Evolutionary conservation across 92 coral and sea anemone genomes (phyloP), one percentile per base, ranked within the genome.

Genomic region (Nematostella vectensis): DNA sequence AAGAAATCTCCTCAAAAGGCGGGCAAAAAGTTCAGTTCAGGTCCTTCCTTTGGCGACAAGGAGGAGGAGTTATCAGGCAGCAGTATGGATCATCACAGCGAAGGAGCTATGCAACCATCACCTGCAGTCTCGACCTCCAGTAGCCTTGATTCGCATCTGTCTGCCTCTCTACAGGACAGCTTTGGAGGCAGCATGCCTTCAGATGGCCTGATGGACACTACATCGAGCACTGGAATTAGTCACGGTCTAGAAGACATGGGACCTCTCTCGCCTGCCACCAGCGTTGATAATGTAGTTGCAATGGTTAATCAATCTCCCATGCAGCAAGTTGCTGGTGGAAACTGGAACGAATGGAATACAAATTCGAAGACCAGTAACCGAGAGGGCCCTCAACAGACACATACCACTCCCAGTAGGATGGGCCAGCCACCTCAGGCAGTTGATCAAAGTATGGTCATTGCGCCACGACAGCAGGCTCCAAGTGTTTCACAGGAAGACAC

Each of bases 1-100:
- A 84, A 74, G 18, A 85, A 85, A 58, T 58, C 82, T 11, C 69
- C 66, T 27, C 69, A 55, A 8, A 85, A 80, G 68, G 39, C 50
- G 12, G 3, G 65, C 0, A 57, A 55, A 38, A 63, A 63, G 58
- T 61, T 40, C 15, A 43, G 43, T 2, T 28, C 29, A 8, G 24
- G 54, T 48, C 59, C 39, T 26, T 12, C 59, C 8, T 24, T 58
- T 22, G 55, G 59, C 8, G 64, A 36, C 27, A 55, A 40, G 45
- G 24, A 53, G 8, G 16, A 15, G 4, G 44, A 17, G 10, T 4
- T n/a, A 1, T 23, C 27, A 16, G 9, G 51, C 3, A 27, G 13
- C 30, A 23, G 55, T 47, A 29, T 25, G 10, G 48, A 19, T 12
- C 59, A 1, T 27, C 50, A 16, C 27, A 50, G 53, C 28, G 82